Conservation (phyloP, 2,888 invertebrate genomes). For the Maniola hyperantus region DNA sequence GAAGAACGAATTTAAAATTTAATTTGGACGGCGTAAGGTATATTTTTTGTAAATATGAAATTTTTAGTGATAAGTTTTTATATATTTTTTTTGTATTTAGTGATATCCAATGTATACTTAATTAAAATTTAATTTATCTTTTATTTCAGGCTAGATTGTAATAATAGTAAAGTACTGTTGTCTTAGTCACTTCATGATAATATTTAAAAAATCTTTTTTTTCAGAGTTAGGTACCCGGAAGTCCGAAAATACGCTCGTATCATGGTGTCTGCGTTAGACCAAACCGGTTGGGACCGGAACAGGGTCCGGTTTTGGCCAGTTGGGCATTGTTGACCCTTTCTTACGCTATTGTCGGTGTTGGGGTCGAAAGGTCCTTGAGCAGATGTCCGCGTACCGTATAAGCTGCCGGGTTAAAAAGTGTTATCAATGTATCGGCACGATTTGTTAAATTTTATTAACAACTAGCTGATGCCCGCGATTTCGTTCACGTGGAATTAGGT, state of each 20-base stretch:
- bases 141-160: no score
- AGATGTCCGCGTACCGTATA: slow-evolving; percentile 55
- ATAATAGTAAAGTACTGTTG: no score
- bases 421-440: slow-evolving; percentile 17
- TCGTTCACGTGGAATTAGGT: no score
- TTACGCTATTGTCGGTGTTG: slow-evolving; percentile 55
- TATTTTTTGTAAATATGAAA: no score
- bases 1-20: no score
- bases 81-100: no score
- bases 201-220: background rate
- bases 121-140: no score
- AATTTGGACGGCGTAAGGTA: no score
- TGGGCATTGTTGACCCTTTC: slow-evolving; percentile 66
- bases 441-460: background rate
- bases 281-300: slow-evolving; percentile 56
- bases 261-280: slow-evolving; percentile 40
- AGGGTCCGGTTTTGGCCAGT: slow-evolving; percentile 67
- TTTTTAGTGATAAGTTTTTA: no score
- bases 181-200: no score
- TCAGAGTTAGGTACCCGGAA: background rate
- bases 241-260: slow-evolving; percentile 16
- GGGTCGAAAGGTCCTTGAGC: slow-evolving; percentile 58
- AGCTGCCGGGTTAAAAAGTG: slow-evolving; percentile 26
- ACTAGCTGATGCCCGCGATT: no score
- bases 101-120: no score